Base-by-base conservation (phyloP, 2,888 invertebrate species). In the Altica lythri region DNA sequence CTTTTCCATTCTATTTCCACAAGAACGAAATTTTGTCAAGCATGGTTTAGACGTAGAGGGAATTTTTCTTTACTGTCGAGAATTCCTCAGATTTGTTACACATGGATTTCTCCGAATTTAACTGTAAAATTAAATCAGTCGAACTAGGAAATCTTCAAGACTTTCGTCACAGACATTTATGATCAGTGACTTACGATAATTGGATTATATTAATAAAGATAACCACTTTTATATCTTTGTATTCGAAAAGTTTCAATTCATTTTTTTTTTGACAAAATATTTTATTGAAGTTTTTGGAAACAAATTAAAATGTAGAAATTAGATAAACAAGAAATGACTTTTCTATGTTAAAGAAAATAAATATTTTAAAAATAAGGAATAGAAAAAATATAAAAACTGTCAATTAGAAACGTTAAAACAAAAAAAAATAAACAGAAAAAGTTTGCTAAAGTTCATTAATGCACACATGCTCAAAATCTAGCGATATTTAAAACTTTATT, bases 61-160 rank as follows among this genome's bases (percentile, higher is more conserved):
- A 19, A 25, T 40, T 40, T 40, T 22, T 40, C 40, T 6, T 19
- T 40, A 2, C 13, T 3, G 6, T 10, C n/a, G n/a, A 22, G 22
- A 40, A 40, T 40, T 34, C 51, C 34, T 32, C 32, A 35, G 42
- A 51, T 51, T 43, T 44, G 42, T 51, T 43, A 51, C 51, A 43
- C 45, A 38, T 40, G 53, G 45, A 37, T 46, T 27, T 45, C 38
- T 43, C 18, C 42, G 51, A 43, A 44, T 51, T 43, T 44, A 32
- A 44, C 51, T 51, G 51, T 34, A 18, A 44, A 51, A 51, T 51
- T 51, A 34, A 51, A 51, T 51, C 50, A 32, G 46, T 27, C 4
- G 38, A 50, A 42, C 42, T 43, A 32, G 42, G 44, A 34, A 34
- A 51, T 43, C 43, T 19, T 17, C 8, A 9, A 18, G 34, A 34